Evolutionary conservation across 1,140 invertebrate genomes (phyloP).

Genomic region (Gonatopus flavifemur): DNA sequence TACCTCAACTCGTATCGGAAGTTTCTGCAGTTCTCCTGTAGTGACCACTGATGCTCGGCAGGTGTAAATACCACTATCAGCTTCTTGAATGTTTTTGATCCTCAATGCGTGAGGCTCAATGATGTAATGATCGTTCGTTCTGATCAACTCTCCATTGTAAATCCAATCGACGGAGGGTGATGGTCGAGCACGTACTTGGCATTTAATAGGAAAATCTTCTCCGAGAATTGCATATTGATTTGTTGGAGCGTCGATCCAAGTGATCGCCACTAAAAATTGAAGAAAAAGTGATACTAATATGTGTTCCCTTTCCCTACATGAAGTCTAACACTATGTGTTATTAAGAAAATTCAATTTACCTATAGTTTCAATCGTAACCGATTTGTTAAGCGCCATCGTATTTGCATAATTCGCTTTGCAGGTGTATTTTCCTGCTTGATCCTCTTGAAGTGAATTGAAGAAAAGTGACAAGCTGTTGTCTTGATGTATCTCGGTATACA

Average conservation of each 20-base stretch:
- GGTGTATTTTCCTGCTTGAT: slow-evolving; percentile 79
- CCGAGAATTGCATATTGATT: slow-evolving; percentile 81
- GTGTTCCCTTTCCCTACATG: too few relatives aligned
- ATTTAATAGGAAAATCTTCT: slow-evolving; percentile 75
- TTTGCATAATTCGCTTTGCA: slow-evolving; percentile 78
- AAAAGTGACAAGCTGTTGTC: slow-evolving; percentile 69
- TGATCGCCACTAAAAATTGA: slow-evolving; percentile 81
- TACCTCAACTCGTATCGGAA: slow-evolving; percentile 79
- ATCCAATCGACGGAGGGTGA: slow-evolving; percentile 82
- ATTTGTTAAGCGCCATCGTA: slow-evolving; percentile 64
- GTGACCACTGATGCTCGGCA: slow-evolving; percentile 79
- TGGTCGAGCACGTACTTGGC: slow-evolving; percentile 82
- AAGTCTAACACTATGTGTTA: neutral
- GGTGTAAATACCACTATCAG: slow-evolving; percentile 82
- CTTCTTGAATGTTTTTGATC: slow-evolving; percentile 76
- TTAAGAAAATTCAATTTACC: slow-evolving; percentile 63
- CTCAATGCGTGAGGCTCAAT: slow-evolving; percentile 74
- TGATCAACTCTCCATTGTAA: slow-evolving; percentile 70
- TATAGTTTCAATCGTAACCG: slow-evolving; percentile 72
- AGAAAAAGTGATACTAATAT: too few relatives aligned
- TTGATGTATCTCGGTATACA: slow-evolving; percentile 67
- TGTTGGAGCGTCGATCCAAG: slow-evolving; percentile 80
- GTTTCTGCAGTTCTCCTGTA: slow-evolving; percentile 75
- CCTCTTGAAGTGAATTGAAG: slow-evolving; percentile 72
- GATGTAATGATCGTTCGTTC: slow-evolving; percentile 70